Evolutionary conservation across 2,888 invertebrate genomes (phyloP).

Genomic region (Phaedon cochleariae): DNA sequence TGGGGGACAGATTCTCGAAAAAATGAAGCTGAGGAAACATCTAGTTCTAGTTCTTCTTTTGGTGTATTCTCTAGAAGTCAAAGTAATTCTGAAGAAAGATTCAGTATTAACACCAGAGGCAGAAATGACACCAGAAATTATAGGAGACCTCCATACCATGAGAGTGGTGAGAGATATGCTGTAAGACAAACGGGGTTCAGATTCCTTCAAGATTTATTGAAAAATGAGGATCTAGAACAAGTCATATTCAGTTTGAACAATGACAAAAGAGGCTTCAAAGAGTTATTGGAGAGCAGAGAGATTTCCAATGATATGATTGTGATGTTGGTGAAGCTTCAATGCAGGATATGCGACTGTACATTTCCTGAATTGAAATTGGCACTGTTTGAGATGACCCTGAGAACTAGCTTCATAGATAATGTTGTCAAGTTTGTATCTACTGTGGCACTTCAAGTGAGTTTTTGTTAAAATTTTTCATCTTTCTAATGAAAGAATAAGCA

Average conservation of each 20-base stretch:
- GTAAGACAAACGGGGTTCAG: slow-evolving; percentile 27
- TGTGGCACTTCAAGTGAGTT: slow-evolving; percentile 28
- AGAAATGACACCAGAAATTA: no score
- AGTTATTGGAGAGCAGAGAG: slow-evolving; percentile 21
- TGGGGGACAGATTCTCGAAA: not conserved
- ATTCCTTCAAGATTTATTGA: slow-evolving; percentile 22
- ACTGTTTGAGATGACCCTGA: slow-evolving; percentile 18
- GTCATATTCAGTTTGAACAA: slow-evolving; percentile 24
- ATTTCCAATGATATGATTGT: slow-evolving; percentile 27
- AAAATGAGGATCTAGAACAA: slow-evolving; percentile 22
- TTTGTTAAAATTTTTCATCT: not conserved
- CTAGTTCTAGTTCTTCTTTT: not conserved
- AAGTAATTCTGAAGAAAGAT: no score
- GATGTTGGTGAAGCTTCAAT: slow-evolving; percentile 21
- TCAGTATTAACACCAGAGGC: no score
- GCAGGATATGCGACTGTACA: slow-evolving; percentile 24
- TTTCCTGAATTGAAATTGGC: slow-evolving; percentile 27
- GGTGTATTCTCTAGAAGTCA: no score
- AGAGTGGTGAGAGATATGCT: not conserved
- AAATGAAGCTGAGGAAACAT: not conserved
- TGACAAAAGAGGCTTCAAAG: slow-evolving; percentile 29
- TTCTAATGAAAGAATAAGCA: no score
- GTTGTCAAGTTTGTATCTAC: slow-evolving; percentile 20
- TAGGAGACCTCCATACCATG: not conserved
- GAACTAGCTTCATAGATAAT: slow-evolving; percentile 25